Base-by-base conservation (phyloP, 64 coral and sea anemone species). In the Porites lutea region DNA sequence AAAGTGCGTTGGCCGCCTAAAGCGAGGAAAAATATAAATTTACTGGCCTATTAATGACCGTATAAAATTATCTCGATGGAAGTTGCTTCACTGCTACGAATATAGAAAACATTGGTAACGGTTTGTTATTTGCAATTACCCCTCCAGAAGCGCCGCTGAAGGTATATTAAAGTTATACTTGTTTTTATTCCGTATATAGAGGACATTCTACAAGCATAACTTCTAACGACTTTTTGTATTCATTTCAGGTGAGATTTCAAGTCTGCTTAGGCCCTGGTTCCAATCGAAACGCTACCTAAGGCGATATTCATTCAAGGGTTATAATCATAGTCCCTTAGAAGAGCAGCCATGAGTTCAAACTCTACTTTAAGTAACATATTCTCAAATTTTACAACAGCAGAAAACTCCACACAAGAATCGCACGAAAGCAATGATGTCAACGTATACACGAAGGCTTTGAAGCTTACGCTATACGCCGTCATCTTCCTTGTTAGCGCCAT, bases 401-500 rank as follows among this genome's bases (percentile, higher is more conserved):
- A 2, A 3, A 84, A 84, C 47, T 3, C 69, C 63, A 84, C 45
- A 6, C 46, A 68, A 52, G 81, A 84, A 52, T 47, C 45, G 13
- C 48, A 48, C 1, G 59, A 49, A 21, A 84, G 4, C 44, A 18
- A 37, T 37, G 27, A 69, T 20, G 59, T 53, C 0, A 48, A 84
- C 3, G 15, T 52, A 4, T 84, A 68, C 81, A 52, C 22, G 63
- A 84, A 84, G 46, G 62, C 62, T 8, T 59, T 93, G 2, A 93
- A 93, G 49, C 91, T 93, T 3, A 58, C 82, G 69, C 57, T 93
- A n/a, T 93, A 93, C 13, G 74, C 59, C 4, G 37, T 93, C n/a
- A 93, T 93, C 64, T 93, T 93, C 18, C 47, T 93, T 0, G 23
- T 93, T 48, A 93, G 91, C 16, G 82, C 91, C 5, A 19, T 79